phyloP scores from a whole-genome alignment of 2,888 invertebrate genomes.

The Bugula neritina region DNA sequence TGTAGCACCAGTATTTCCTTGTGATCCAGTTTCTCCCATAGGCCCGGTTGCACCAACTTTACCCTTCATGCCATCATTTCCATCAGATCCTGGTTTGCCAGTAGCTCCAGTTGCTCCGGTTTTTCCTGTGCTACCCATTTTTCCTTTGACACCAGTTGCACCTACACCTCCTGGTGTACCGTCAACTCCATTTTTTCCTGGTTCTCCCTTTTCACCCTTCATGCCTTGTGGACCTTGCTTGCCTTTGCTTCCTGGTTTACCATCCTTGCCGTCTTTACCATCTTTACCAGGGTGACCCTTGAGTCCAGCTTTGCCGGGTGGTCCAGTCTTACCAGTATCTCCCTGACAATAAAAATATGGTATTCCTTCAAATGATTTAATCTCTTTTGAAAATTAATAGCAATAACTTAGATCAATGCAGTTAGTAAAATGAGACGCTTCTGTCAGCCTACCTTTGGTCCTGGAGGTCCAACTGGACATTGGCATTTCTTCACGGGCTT shows the following conservation, averaged over 20 bases:
- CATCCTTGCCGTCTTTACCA: conserved; percentile 2
- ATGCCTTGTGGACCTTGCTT: not conserved
- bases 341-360: not conserved
- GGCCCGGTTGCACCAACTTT: not conserved
- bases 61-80: not conserved
- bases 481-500: not conserved
- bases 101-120: not conserved
- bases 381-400: no score
- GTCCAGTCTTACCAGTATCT: not conserved
- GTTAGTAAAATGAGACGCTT: no score
- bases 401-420: no score
- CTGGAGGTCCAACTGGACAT: not conserved
- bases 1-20: not conserved
- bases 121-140: not conserved
- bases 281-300: not conserved
- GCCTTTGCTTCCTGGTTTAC: not conserved
- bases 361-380: no score
- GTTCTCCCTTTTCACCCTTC: not conserved
- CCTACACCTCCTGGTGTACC: not conserved
- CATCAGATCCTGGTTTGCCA: not conserved
- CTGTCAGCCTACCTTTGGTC: conserved; percentile 8
- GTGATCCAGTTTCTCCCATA: conserved; percentile 8
- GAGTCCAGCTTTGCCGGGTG: not conserved
- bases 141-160: not conserved
- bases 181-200: not conserved